These are phyloP conservation scores for Zele albiditarsus DNA, from an alignment of 2,888 invertebrate species.

Conservation along the genomic window DNA sequence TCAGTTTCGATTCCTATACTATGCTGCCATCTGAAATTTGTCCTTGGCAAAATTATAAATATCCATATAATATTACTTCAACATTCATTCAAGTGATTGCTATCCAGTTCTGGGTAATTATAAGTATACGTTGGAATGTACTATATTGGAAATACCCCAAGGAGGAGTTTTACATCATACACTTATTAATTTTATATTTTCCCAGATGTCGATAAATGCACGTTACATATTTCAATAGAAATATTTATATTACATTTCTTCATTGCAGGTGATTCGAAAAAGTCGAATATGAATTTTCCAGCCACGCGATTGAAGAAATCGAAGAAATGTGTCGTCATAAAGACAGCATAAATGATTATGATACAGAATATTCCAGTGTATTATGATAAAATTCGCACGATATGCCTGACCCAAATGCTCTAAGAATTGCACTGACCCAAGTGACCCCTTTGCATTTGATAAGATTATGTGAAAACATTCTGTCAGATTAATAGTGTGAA, in stretches of 20 bases:
- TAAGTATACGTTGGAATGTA: neutral
- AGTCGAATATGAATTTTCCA: no score
- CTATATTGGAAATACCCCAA: neutral
- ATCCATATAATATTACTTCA: neutral
- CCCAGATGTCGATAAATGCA: no score
- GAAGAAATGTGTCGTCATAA: no score
- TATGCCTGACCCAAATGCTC: neutral
- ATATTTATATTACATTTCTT: no score
- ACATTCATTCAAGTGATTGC: neutral
- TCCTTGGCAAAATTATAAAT: constrained; percentile 38
- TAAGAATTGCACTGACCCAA: neutral
- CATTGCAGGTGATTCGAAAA: no score
- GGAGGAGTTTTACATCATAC: neutral
- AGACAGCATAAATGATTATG: no score
- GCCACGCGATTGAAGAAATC: no score
- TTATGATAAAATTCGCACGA: neutral
- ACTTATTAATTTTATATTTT: constrained; percentile 5
- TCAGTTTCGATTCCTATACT: constrained; percentile 8
- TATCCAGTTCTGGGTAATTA: constrained; percentile 26
- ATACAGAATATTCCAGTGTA: no score
- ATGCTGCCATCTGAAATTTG: constrained; percentile 43
- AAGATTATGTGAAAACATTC: neutral
- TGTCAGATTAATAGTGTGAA: neutral
- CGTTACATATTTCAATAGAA: no score
- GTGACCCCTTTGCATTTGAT: constrained; percentile 6